phyloP scores from a whole-genome alignment of 2,797 vertebrate genomes.

The Sebastes trivittatus region DNA sequence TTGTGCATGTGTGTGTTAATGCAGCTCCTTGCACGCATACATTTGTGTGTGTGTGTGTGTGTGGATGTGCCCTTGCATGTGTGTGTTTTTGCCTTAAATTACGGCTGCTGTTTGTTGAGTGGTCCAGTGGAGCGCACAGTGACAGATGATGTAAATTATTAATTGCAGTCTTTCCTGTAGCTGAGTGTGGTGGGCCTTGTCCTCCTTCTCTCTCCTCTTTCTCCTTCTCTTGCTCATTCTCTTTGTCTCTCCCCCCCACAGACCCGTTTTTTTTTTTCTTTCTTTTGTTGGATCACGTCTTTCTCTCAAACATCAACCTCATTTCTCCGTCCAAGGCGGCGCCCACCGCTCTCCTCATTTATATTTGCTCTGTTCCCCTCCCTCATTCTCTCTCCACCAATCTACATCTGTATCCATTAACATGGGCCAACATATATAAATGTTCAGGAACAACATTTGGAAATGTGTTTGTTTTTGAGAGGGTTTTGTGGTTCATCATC shows the following conservation, averaged over 20 bases:
- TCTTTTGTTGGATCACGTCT: constrained; percentile 10
- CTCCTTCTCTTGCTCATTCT: constrained; percentile 44
- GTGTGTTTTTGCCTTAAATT: constrained; percentile 83
- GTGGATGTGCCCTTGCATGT: not conserved
- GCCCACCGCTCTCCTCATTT: not conserved
- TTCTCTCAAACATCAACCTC: constrained; percentile 13
- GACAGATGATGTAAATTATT: constrained; percentile 89
- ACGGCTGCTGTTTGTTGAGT: constrained; percentile 85
- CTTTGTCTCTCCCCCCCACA: constrained; percentile 56
- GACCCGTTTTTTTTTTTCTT: not conserved
- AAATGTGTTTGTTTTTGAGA: not conserved
- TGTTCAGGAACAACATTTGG: not conserved
- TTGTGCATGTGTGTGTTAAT: constrained; percentile 4
- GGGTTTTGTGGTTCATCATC: not conserved
- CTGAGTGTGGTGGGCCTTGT: constrained; percentile 78
- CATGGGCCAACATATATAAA: not conserved
- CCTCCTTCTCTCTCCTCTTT: constrained; percentile 56
- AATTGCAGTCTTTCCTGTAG: constrained; percentile 85
- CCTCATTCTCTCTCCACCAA: accelerated
- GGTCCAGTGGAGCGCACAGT: constrained; percentile 85
- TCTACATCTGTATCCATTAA: not conserved
- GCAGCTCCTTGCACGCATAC: constrained; percentile 30
- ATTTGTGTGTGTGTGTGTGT: not conserved
- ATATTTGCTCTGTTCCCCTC: not conserved
- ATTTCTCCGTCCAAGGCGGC: not conserved